Evolutionary conservation across 35 echinoderm and acorn worm species (phyloP).

Genomic region (Amphiura filiformis): DNA sequence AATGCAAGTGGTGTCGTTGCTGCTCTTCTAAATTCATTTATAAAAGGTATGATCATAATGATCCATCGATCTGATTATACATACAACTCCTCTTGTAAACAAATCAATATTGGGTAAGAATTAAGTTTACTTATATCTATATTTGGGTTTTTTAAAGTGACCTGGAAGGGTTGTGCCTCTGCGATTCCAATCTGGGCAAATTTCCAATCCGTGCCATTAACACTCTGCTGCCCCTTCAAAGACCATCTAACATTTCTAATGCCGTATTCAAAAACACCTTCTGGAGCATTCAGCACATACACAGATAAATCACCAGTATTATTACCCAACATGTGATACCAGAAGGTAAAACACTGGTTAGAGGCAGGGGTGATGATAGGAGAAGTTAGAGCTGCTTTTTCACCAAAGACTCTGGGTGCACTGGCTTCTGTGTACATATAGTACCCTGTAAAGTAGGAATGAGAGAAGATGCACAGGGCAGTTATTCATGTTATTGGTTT

Average conservation of each 20-base stretch:
- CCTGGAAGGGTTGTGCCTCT: not conserved
- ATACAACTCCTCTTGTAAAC: too few species aligned
- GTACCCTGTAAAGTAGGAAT: conserved; percentile 52
- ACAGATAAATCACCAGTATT: conserved; percentile 59
- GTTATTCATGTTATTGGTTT: not conserved
- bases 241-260: conserved; percentile 19
- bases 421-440: conserved; percentile 84
- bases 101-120: too few species aligned
- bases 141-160: not conserved
- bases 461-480: not conserved
- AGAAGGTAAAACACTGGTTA: conserved; percentile 67
- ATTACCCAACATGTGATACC: conserved; percentile 86
- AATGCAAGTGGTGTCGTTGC: too few species aligned
- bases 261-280: not conserved
- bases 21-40: too few species aligned
- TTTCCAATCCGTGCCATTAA: not conserved
- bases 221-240: conserved; percentile 38
- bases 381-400: conserved; percentile 40
- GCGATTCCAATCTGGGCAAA: not conserved
- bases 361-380: conserved; percentile 20
- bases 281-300: conserved; percentile 12
- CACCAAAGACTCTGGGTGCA: conserved; percentile 18
- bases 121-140: too few species aligned
- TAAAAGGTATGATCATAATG: too few species aligned
- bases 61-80: too few species aligned